Conservation (phyloP, 2,797 vertebrate genomes). For the Oryzias dopingdopingensis region DNA sequence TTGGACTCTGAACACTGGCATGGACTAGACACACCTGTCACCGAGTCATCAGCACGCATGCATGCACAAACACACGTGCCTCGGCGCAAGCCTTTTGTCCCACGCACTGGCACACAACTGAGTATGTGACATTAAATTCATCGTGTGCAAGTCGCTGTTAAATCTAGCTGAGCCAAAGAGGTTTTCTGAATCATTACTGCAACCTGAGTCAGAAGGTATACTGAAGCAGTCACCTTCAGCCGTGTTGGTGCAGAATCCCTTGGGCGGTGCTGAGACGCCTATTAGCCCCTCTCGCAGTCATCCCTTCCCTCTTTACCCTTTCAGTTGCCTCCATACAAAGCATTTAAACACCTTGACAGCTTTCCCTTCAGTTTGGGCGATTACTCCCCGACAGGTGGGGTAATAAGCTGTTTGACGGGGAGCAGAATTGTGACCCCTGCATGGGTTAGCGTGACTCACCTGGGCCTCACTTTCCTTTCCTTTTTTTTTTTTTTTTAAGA, state of each 20-base stretch:
- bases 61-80: conserved; percentile 32
- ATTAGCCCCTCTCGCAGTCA: conserved; percentile 56
- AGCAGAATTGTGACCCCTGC: conserved; percentile 78
- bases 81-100: conserved; percentile 12
- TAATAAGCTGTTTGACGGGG: conserved; percentile 97
- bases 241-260: conserved; percentile 46
- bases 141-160: conserved; percentile 11
- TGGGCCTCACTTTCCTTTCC: conserved; percentile 58
- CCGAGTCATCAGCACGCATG: conserved; percentile 47
- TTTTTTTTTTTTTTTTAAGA: too few relatives aligned
- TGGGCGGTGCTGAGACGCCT: conserved; percentile 47
- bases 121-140: conserved; percentile 7
- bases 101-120: neutral
- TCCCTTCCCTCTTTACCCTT: conserved; percentile 66
- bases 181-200: conserved; percentile 27
- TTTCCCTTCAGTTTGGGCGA: conserved; percentile 86
- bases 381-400: conserved; percentile 94
- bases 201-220: conserved; percentile 44
- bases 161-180: conserved; percentile 6
- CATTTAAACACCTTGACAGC: conserved; percentile 81
- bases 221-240: conserved; percentile 66
- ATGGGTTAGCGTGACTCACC: conserved; percentile 82
- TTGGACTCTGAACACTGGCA: conserved; percentile 77
- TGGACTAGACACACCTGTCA: conserved; percentile 79
- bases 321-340: conserved; percentile 74